Conservation (phyloP, 2,797 vertebrate genomes). For the Eurystomus glaucurus region DNA sequence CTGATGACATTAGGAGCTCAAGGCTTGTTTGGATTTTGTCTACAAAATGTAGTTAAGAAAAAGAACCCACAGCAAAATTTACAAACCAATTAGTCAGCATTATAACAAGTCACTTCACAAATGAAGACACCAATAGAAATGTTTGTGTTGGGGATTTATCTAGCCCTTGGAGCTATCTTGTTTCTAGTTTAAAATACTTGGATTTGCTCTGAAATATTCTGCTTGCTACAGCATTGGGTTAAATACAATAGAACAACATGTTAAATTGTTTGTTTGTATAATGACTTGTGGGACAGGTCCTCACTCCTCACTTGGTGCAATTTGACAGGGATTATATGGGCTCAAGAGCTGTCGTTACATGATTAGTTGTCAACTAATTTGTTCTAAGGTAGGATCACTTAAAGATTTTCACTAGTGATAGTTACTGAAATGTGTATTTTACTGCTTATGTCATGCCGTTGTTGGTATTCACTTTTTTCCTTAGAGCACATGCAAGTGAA, state of each 20-base stretch:
- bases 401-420: not conserved
- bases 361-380: constrained; percentile 49
- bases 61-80: constrained; percentile 10
- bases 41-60: not conserved
- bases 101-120: not conserved
- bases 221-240: not conserved
- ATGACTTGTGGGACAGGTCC: not conserved
- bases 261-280: constrained; percentile 54
- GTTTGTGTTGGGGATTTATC: constrained; percentile 10
- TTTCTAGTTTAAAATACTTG: constrained; percentile 34
- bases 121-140: not conserved
- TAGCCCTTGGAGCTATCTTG: not conserved
- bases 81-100: not conserved
- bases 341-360: not conserved
- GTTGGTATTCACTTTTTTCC: not conserved
- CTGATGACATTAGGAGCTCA: not conserved
- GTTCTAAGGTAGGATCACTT: not conserved
- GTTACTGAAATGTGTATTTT: not conserved
- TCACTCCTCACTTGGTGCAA: constrained; percentile 18
- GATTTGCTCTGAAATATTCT: constrained; percentile 21
- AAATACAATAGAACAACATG: not conserved
- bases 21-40: constrained; percentile 18
- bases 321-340: constrained; percentile 17
- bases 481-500: not conserved
- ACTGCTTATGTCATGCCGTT: not conserved